These are phyloP conservation scores for Drosophila incognita DNA, from an alignment of 2,888 invertebrate species.

Conservation along the genomic window DNA sequence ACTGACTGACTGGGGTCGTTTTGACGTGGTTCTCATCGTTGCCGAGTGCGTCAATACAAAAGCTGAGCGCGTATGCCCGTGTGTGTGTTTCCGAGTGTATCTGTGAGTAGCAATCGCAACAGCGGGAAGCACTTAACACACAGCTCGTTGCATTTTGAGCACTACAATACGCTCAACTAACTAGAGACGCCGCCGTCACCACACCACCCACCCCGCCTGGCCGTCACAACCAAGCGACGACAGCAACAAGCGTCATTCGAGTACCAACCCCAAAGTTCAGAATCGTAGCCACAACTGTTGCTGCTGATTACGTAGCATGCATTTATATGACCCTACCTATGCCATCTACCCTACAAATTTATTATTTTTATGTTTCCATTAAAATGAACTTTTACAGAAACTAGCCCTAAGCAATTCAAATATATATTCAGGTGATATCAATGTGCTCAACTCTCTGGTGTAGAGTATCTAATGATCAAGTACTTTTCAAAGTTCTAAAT, in stretches of 20 bases:
- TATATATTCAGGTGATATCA: neutral
- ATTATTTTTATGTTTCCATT: neutral
- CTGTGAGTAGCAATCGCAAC: conserved; percentile 48
- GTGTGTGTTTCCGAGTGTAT: conserved; percentile 34
- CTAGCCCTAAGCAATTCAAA: neutral
- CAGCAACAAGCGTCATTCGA: neutral
- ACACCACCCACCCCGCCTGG: neutral
- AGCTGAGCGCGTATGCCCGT: conserved; percentile 50
- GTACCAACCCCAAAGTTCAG: conserved; percentile 18
- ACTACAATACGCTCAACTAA: conserved; percentile 53
- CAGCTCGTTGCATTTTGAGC: conserved; percentile 63
- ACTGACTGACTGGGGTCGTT: conserved; percentile 22
- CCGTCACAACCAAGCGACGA: neutral
- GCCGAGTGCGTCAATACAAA: conserved; percentile 71
- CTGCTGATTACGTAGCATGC: conserved; percentile 48
- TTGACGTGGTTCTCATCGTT: conserved; percentile 44
- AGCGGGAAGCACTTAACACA: conserved; percentile 56
- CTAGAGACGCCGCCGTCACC: conserved; percentile 21
- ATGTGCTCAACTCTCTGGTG: neutral
- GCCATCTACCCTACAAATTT: conserved; percentile 7
- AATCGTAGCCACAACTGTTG: conserved; percentile 64
- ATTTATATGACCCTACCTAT: conserved; percentile 4
- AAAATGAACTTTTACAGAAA: neutral
- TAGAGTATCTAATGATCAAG: neutral
- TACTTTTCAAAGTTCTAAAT: neutral